A percentile compares a stretch with the other conserved stretches of the same genome.
Conservation (phyloP, 2,113 vertebrate species). For the Amazona guildingii region DNA sequence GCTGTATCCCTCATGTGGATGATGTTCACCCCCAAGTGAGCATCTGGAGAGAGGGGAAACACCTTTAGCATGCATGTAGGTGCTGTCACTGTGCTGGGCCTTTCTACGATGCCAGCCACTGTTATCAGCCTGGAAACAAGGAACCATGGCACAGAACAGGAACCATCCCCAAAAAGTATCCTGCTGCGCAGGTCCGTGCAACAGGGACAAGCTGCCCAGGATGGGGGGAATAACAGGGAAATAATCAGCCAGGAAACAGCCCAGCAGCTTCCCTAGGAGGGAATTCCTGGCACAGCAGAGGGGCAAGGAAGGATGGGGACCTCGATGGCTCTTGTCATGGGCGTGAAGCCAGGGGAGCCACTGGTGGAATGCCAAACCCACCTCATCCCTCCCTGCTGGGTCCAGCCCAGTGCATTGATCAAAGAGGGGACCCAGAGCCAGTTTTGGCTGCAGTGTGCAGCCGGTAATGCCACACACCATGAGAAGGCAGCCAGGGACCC, state of each 20-base stretch:
- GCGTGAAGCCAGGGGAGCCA: neutral
- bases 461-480: neutral
- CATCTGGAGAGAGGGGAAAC: neutral
- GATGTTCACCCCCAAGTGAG: fast-evolving
- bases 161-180: neutral
- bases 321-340: too few relatives aligned
- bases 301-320: neutral
- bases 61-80: neutral
- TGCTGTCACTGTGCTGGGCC: neutral
- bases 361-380: neutral
- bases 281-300: neutral
- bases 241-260: neutral
- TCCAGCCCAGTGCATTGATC: fast-evolving
- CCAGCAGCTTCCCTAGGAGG: neutral
- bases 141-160: neutral
- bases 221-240: neutral
- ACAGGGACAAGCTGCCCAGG: neutral
- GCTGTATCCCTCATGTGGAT: fast-evolving
- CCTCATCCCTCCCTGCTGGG: fast-evolving
- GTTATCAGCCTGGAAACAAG: neutral
- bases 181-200: neutral
- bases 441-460: neutral
- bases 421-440: neutral
- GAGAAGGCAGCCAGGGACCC: neutral
- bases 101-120: neutral